These are phyloP conservation scores for Camptogramma bilineatum DNA, from an alignment of 2,888 invertebrate genomes.

Conservation along the genomic window DNA sequence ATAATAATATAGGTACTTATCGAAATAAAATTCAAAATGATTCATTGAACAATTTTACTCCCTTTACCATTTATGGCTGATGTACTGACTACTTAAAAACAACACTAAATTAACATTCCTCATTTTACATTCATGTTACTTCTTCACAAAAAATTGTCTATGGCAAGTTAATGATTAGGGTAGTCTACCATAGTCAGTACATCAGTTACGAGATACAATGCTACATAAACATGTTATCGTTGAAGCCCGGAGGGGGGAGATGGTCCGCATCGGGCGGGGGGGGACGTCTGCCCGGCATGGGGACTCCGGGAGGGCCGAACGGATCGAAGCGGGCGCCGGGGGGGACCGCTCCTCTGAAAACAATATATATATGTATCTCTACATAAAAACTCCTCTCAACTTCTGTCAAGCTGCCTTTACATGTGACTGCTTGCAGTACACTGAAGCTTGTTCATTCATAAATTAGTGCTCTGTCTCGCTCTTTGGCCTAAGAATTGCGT, in stretches of 20 bases:
- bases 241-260: slow-evolving; percentile 90
- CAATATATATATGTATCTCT: not conserved
- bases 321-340: slow-evolving; percentile 95
- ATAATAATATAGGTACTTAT: too few relatives aligned
- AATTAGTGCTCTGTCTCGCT: too few relatives aligned
- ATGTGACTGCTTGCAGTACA: too few relatives aligned
- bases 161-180: not conserved
- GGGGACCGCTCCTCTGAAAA: slow-evolving; percentile 85
- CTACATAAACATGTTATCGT: slow-evolving; percentile 91
- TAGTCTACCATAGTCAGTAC: not conserved
- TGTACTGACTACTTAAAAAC: slow-evolving; percentile 1
- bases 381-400: too few relatives aligned
- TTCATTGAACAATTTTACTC: slow-evolving; percentile 22
- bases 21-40: slow-evolving; percentile 4
- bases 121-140: too few relatives aligned
- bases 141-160: not conserved
- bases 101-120: not conserved
- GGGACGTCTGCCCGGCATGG: slow-evolving; percentile 70
- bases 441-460: too few relatives aligned
- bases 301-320: slow-evolving; percentile 88
- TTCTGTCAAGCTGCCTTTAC: too few relatives aligned
- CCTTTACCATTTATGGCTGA: slow-evolving; percentile 11
- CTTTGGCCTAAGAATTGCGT: too few relatives aligned
- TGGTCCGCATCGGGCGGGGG: slow-evolving; percentile 90
- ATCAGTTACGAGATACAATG: slow-evolving; percentile 16